phyloP scores from a whole-genome alignment of 2,113 vertebrate species.

The Saguinus midas region DNA sequence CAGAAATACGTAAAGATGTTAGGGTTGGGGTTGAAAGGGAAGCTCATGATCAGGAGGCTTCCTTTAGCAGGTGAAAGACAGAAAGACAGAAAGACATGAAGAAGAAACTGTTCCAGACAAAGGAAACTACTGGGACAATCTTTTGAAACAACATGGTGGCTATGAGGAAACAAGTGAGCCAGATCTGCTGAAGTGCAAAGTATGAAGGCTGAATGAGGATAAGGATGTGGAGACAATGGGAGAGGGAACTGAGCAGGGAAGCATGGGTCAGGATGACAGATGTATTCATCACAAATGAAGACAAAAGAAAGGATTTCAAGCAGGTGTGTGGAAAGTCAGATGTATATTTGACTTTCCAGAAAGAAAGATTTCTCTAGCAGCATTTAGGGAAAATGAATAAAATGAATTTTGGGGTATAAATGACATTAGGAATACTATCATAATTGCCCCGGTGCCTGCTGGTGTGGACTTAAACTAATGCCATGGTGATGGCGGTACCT shows the following conservation, averaged over 20 bases:
- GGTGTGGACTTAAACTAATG: not conserved
- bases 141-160: not conserved
- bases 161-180: not conserved
- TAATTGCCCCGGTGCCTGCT: not conserved
- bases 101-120: not conserved
- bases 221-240: accelerated
- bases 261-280: not conserved
- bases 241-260: not conserved
- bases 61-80: not conserved
- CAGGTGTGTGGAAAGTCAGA: not conserved
- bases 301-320: not conserved
- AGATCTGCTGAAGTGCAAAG: not conserved
- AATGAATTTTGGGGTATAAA: not conserved
- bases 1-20: not conserved
- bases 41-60: not conserved
- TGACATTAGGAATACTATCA: not conserved
- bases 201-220: not conserved
- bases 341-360: not conserved
- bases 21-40: not conserved
- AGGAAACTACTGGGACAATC: not conserved
- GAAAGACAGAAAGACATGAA: not conserved
- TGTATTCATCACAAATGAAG: not conserved
- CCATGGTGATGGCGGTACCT: not conserved
- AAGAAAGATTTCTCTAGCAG: not conserved
- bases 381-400: not conserved